These are phyloP conservation scores for Ormyrus rosae DNA, from an alignment of 2,888 invertebrate species.

Conservation along the genomic window DNA sequence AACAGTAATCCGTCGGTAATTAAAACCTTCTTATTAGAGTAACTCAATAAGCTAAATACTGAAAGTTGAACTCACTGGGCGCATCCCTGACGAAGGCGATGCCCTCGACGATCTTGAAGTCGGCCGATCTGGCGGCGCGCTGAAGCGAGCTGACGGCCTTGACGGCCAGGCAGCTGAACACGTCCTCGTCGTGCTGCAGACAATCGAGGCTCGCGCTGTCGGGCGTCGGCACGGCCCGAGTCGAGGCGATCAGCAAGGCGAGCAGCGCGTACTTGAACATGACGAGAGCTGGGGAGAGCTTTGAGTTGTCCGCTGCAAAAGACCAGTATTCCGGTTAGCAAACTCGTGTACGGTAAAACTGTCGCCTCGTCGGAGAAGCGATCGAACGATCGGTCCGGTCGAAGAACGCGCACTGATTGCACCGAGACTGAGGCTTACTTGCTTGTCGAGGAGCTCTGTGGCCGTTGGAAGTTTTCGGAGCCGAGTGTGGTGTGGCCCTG, in stretches of 20 bases:
- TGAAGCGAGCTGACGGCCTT: conserved; percentile 79
- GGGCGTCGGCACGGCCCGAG: conserved; percentile 71
- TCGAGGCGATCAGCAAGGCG: conserved; percentile 68
- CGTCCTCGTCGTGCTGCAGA: conserved; percentile 74
- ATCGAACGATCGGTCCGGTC: too few relatives aligned
- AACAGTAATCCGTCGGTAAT: neutral
- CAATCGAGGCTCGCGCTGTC: conserved; percentile 66
- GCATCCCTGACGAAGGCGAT: conserved; percentile 77
- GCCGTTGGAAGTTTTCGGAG: conserved; percentile 71
- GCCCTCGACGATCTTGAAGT: conserved; percentile 79
- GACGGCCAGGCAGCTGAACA: conserved; percentile 79
- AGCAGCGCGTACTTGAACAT: conserved; percentile 76
- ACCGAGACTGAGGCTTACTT: too few relatives aligned
- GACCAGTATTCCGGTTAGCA: too few relatives aligned
- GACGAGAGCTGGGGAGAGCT: conserved; percentile 6
- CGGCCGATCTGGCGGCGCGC: conserved; percentile 78
- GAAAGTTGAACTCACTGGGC: conserved; percentile 67
- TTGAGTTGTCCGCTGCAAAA: too few relatives aligned
- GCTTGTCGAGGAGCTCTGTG: too few relatives aligned
- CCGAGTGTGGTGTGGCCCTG: conserved; percentile 72
- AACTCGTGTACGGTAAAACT: too few relatives aligned
- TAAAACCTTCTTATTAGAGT: too few relatives aligned
- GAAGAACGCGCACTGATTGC: too few relatives aligned
- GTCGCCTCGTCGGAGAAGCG: too few relatives aligned
- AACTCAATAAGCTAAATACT: too few relatives aligned